A percentile compares a stretch with the other conserved stretches of the same genome.
phyloP scores from a whole-genome alignment of 1,140 invertebrate genomes.

The Fopius arisanus region DNA sequence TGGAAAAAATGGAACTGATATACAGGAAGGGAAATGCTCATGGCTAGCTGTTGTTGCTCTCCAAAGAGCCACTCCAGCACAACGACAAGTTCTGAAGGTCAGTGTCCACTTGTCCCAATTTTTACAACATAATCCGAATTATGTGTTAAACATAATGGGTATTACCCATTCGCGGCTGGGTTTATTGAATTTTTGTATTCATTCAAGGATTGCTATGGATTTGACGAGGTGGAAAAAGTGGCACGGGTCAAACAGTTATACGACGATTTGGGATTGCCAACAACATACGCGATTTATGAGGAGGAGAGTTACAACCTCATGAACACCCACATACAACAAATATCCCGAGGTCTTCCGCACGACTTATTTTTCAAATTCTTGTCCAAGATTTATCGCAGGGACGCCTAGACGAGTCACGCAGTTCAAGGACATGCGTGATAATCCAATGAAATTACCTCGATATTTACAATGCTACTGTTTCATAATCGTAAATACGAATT shows the following conservation, averaged over 20 bases:
- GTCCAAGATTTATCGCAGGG: conserved; percentile 80
- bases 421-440: not conserved
- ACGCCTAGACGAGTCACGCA: conserved; percentile 57
- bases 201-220: conserved; percentile 80
- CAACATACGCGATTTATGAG: conserved; percentile 84
- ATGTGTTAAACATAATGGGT: no score
- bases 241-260: conserved; percentile 81
- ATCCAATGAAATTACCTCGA: no score
- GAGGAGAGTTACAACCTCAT: conserved; percentile 85
- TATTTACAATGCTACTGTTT: no score
- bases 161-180: no score
- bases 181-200: no score
- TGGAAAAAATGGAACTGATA: conserved; percentile 92
- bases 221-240: conserved; percentile 73
- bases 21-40: conserved; percentile 94
- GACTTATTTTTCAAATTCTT: conserved; percentile 84
- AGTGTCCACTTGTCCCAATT: conserved; percentile 7
- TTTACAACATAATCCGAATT: conserved; percentile 20
- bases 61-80: conserved; percentile 76
- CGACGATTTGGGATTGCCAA: conserved; percentile 78
- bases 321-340: conserved; percentile 84
- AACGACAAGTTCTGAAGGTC: conserved; percentile 78
- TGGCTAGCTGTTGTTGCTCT: conserved; percentile 93
- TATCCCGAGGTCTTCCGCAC: conserved; percentile 83
- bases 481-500: no score